A percentile compares a stretch with the other conserved stretches of the same genome.
phyloP scores from a whole-genome alignment of 2,888 invertebrate species.

The Ischnura elegans region DNA sequence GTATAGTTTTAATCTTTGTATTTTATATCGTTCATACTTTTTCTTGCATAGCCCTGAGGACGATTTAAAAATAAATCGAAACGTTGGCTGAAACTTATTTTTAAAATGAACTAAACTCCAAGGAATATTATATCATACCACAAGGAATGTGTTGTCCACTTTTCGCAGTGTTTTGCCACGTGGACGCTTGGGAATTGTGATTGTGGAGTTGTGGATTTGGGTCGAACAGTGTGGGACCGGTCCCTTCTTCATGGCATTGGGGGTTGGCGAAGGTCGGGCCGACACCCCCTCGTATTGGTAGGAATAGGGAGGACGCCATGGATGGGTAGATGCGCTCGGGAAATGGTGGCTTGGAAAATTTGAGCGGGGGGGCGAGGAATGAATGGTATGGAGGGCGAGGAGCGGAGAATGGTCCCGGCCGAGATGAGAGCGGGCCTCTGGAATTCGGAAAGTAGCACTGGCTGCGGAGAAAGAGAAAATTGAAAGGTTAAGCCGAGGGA shows the following conservation, averaged over 20 bases:
- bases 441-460: not conserved
- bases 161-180: no score
- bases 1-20: no score
- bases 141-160: no score
- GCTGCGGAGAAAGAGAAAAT: not conserved
- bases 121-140: no score
- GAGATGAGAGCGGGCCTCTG: not conserved
- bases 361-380: not conserved
- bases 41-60: no score
- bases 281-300: constrained; percentile 44
- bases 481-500: not conserved
- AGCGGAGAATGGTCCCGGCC: not conserved
- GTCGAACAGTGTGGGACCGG: not conserved
- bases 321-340: constrained; percentile 9
- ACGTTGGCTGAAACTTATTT: no score
- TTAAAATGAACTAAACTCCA: no score
- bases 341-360: not conserved
- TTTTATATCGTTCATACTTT: no score
- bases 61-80: no score
- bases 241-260: not conserved
- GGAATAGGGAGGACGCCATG: constrained; percentile 17
- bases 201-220: not conserved
- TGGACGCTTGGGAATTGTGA: not conserved
- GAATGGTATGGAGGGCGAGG: not conserved
- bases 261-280: not conserved